Base-by-base conservation (phyloP, 2,888 invertebrate genomes). In the Penaeus monodon region DNA sequence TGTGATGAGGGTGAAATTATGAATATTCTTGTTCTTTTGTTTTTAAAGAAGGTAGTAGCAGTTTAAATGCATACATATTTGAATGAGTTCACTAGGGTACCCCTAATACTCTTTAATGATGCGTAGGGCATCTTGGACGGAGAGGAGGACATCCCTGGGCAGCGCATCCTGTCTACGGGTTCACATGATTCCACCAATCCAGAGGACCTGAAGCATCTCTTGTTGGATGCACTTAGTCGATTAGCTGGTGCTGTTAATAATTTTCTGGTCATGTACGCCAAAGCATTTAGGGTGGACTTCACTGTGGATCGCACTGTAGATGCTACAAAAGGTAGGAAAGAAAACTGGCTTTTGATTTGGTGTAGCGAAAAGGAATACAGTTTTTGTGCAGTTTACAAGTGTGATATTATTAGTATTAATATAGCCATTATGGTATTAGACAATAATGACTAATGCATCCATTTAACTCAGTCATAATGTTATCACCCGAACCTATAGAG, bases 231-330 rank as follows among this genome's bases (percentile, higher is more conserved):
- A 49, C 79, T 88, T 24, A 85, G 88, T 87, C 74, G 81, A 20
- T 66, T 90, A 14, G 80, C 85, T 33, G 81, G 68, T 57, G 88
- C 88, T 70, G 84, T 90, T n/a, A 88, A 88, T 64, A 88, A 84
- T 79, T 90, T 98, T 8, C 94, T 99, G 7, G 96, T 96, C 91
- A 95, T 97, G 90, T 98, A 98, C 93, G 96, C 96, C 81, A 95
- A 96, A 91, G 96, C 97, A 0, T 96, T 97, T 91, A 94, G 96
- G 68, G 95, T 97, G 2, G 96, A 97, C 93, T 97, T 97, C 89
- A 89, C 90, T 20, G 90, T 92, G n/a, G 89, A 90, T 8, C 93
- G 95, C 95, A 90, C 93, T 7, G 70, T 84, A n/a, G 88, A 84
- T n/a, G 29, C 57, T 22, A 82, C 79, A 24, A 81, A 81, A 29